Evolutionary conservation across 2,113 vertebrate genomes (phyloP).

Genomic region (Cercopithecus mona): DNA sequence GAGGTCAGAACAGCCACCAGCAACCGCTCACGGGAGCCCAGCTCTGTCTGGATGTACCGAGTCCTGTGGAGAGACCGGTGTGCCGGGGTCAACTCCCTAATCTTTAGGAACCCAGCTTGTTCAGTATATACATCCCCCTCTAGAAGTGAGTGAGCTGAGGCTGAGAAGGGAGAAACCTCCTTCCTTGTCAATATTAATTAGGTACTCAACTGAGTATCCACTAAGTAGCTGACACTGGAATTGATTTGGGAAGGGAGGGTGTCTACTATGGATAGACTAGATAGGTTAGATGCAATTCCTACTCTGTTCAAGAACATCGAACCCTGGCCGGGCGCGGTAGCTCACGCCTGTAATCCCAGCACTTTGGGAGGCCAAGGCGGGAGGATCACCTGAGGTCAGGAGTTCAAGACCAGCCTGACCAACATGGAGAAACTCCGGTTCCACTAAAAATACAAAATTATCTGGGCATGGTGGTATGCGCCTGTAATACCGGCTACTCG

Average conservation of each 20-base stretch:
- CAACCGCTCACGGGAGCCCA: slow-evolving; percentile 96
- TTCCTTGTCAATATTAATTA: background rate
- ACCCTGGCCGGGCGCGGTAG: background rate
- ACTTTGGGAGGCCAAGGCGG: no score
- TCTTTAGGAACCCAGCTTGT: background rate
- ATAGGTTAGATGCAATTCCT: background rate
- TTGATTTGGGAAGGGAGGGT: background rate
- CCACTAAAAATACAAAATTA: no score
- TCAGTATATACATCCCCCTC: background rate
- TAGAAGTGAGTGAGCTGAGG: background rate
- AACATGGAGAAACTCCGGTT: no score
- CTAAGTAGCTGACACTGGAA: background rate
- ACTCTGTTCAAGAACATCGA: background rate
- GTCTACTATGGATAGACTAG: background rate
- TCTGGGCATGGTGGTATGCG: no score
- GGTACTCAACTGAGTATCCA: background rate
- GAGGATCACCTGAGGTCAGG: no score
- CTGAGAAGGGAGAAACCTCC: background rate
- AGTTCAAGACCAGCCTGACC: no score
- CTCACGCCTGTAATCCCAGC: no score
- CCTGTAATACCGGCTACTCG: no score
- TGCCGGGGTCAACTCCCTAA: background rate
- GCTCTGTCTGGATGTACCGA: slow-evolving; percentile 96
- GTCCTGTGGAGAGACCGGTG: slow-evolving; percentile 86
- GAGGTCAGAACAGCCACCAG: slow-evolving; percentile 95